A percentile compares a stretch with the other conserved stretches of the same genome.
phyloP scores from a whole-genome alignment of 1,140 invertebrate genomes.

The Temnothorax nylanderi region DNA sequence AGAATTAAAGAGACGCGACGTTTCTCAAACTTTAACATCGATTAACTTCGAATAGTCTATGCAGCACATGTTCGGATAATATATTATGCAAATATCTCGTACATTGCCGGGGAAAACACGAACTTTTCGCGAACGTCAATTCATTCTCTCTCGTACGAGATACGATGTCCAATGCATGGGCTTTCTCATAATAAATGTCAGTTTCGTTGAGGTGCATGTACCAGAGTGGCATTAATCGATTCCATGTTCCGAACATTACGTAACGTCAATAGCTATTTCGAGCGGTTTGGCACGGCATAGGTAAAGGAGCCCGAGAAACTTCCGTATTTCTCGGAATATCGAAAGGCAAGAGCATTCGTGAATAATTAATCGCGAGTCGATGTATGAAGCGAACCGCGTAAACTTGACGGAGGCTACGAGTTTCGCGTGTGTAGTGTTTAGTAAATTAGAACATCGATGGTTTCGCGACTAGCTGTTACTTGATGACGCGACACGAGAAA shows the following conservation, averaged over 20 bases:
- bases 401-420: conserved; percentile 4
- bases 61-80: not conserved
- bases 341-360: conserved; percentile 17
- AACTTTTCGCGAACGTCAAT: conserved; percentile 10
- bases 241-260: conserved; percentile 25
- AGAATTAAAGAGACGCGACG: not conserved
- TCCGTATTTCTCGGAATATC: conserved; percentile 47
- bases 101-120: not conserved
- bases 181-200: conserved; percentile 45
- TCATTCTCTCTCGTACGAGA: not conserved
- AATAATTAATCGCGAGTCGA: conserved; percentile 51
- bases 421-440: not conserved
- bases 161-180: not conserved
- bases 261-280: conserved; percentile 41
- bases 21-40: not conserved
- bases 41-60: not conserved
- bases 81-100: not conserved
- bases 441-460: conserved; percentile 37
- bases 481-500: not conserved
- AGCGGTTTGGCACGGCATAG: not conserved
- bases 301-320: conserved; percentile 43
- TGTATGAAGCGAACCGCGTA: conserved; percentile 13
- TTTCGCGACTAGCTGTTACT: not conserved
- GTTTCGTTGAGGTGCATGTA: not conserved
- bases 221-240: conserved; percentile 40